phyloP scores from a whole-genome alignment of 1,140 invertebrate species.

The Drosophila pruinosa region DNA sequence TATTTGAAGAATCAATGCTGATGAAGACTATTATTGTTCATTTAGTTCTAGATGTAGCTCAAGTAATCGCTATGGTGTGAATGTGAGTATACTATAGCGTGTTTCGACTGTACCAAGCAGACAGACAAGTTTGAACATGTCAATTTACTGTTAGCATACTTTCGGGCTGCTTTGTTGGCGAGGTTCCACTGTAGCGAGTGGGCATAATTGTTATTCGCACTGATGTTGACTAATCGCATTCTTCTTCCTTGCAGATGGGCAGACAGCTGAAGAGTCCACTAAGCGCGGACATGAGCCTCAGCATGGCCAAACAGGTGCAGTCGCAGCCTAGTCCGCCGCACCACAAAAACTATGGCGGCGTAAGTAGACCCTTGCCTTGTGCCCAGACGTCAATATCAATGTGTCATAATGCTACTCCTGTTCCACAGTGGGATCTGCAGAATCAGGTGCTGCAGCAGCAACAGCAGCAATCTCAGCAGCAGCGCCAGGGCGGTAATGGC shows the following conservation, averaged over 20 bases:
- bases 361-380: slow-evolving; percentile 64
- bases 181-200: not conserved
- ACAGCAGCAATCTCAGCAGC: slow-evolving; percentile 48
- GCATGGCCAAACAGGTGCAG: slow-evolving; percentile 82
- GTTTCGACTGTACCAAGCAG: no score
- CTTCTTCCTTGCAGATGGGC: slow-evolving; percentile 63
- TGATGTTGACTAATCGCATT: not conserved
- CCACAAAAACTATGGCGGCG: slow-evolving; percentile 85
- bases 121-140: not conserved
- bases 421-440: slow-evolving; percentile 78
- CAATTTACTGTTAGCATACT: not conserved
- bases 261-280: slow-evolving; percentile 85
- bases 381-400: no score
- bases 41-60: no score
- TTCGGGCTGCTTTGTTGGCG: slow-evolving; percentile 1
- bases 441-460: slow-evolving; percentile 83
- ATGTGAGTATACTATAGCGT: no score
- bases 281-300: slow-evolving; percentile 83
- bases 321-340: slow-evolving; percentile 85
- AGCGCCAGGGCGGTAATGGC: slow-evolving; percentile 55
- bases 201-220: not conserved
- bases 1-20: no score
- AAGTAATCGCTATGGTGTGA: no score
- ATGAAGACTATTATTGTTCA: no score
- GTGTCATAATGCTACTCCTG: not conserved